Conservation (phyloP, 2,797 vertebrate genomes). For the Chiroxiphia lanceolata region DNA sequence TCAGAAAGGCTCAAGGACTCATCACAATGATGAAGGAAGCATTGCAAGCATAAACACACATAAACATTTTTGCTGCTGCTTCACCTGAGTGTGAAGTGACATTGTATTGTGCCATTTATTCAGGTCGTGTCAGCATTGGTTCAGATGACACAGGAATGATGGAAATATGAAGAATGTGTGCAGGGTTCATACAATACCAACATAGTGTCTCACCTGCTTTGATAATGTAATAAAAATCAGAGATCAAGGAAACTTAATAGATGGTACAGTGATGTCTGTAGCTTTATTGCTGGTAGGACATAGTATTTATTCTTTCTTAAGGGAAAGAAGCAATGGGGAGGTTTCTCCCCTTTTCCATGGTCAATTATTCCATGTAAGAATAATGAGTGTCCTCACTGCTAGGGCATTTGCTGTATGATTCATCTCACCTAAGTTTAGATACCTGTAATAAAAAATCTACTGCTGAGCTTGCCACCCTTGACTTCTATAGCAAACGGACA, state of each 20-base stretch:
- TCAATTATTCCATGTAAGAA: not conserved
- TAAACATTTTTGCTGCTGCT: not conserved
- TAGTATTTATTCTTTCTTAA: not conserved
- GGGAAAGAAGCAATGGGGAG: not conserved
- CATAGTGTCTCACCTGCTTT: not conserved
- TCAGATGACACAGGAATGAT: not conserved
- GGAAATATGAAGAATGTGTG: not conserved
- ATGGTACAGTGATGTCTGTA: not conserved
- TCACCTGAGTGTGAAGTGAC: not conserved
- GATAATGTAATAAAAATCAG: slow-evolving; percentile 2
- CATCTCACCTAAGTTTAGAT: slow-evolving; percentile 33
- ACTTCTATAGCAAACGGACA: not conserved
- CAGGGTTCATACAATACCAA: not conserved
- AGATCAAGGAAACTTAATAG: not conserved
- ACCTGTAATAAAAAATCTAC: not conserved
- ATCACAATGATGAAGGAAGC: not conserved
- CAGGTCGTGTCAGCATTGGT: not conserved
- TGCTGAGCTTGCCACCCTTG: not conserved
- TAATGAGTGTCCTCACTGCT: not conserved
- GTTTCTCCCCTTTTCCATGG: not conserved
- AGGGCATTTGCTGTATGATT: slow-evolving; percentile 6
- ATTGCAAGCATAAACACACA: not conserved
- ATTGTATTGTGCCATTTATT: not conserved
- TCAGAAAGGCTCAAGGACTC: not conserved
- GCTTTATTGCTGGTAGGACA: not conserved